Percentiles rank a stretch among this genome's conserved stretches.
phyloP scores from a whole-genome alignment of 1,140 invertebrate genomes.

The Eueides isabella region DNA sequence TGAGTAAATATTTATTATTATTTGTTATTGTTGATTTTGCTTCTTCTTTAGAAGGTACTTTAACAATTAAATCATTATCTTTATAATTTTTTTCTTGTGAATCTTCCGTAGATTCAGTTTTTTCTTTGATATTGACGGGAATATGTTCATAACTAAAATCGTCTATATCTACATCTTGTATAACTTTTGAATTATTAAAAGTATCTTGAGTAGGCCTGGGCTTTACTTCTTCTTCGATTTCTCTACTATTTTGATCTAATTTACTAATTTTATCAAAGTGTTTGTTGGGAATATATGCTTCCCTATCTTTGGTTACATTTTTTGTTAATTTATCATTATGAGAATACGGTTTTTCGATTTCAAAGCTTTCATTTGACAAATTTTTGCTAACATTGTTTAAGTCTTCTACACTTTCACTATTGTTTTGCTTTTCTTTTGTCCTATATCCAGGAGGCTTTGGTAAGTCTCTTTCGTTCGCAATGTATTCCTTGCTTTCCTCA shows the following conservation, averaged over 20 bases:
- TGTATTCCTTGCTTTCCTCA: background rate
- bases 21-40: background rate
- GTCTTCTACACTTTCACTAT: background rate
- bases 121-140: conserved; percentile 45
- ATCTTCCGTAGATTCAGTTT: conserved; percentile 46
- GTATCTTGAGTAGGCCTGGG: conserved; percentile 4
- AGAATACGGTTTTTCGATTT: background rate
- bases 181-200: conserved; percentile 22
- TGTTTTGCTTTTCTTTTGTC: background rate
- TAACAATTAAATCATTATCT: conserved; percentile 13
- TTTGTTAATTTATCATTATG: background rate
- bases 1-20: conserved; percentile 23
- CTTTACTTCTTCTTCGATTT: conserved; percentile 9
- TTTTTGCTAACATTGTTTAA: background rate
- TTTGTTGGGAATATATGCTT: background rate
- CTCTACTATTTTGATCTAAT: background rate
- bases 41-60: background rate
- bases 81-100: conserved; percentile 31
- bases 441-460: background rate
- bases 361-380: background rate
- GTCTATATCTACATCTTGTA: conserved; percentile 52
- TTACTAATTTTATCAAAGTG: conserved; percentile 7
- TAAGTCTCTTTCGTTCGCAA: background rate
- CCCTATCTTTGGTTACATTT: background rate
- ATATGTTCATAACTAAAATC: conserved; percentile 61